Percentiles rank a stretch among this genome's conserved stretches.
Evolutionary conservation across 2,797 vertebrate genomes (phyloP).

Genomic region (Malacoraja senta): DNA sequence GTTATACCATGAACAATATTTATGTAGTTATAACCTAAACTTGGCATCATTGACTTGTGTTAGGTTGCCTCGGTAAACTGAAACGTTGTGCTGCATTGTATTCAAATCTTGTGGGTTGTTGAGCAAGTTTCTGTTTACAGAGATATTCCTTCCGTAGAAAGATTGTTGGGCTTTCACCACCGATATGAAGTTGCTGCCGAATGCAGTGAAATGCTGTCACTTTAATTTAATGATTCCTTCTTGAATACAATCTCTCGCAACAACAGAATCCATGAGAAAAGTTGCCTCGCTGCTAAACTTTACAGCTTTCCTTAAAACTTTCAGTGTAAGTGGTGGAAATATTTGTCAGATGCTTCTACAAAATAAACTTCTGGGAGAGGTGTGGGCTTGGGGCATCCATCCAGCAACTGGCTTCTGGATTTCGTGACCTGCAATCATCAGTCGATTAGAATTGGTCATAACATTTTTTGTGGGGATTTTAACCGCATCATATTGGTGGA

Average conservation of each 20-base stretch:
- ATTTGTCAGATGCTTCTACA: neutral
- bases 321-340: neutral
- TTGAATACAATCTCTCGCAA: neutral
- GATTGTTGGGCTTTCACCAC: neutral
- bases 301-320: neutral
- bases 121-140: neutral
- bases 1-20: neutral
- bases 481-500: too few species aligned
- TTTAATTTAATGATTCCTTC: neutral
- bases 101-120: conserved; percentile 14
- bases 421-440: too few species aligned
- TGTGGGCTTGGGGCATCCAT: too few species aligned
- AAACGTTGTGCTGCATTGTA: neutral
- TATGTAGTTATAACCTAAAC: neutral
- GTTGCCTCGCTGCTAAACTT: neutral
- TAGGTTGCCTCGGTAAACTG: neutral
- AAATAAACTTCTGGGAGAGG: neutral
- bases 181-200: neutral
- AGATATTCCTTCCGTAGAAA: neutral
- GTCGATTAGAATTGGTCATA: too few species aligned
- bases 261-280: neutral
- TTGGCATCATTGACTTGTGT: neutral
- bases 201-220: conserved; percentile 9
- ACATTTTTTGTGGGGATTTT: too few species aligned
- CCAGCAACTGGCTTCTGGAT: too few species aligned